Percentiles rank a stretch among this genome's conserved stretches.
Conservation (phyloP, 2,888 invertebrate genomes). For the Dexiosoma caninum region DNA sequence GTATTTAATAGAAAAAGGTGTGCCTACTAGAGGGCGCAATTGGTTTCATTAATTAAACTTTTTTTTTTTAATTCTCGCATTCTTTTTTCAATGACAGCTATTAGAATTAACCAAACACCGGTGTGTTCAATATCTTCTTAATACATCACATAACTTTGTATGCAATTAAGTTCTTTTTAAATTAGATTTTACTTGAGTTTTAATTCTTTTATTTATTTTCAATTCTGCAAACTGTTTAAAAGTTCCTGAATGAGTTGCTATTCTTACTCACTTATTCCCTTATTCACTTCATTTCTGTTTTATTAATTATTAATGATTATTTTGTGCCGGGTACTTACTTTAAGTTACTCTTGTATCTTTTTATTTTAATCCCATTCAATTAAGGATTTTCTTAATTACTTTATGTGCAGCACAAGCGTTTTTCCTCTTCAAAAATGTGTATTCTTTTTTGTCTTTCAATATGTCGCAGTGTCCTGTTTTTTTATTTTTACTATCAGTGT, state of each 20-base stretch:
- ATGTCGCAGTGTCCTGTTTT: constrained; percentile 1
- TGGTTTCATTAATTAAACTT: too few species aligned
- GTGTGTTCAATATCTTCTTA: too few species aligned
- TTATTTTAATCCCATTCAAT: constrained; percentile 56
- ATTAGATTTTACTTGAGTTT: too few species aligned
- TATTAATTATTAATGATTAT: constrained; percentile 27
- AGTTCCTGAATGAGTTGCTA: too few species aligned
- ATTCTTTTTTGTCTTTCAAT: not conserved
- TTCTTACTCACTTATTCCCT: not conserved
- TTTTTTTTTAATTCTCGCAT: too few species aligned
- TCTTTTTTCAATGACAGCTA: too few species aligned
- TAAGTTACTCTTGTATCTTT: constrained; percentile 31
- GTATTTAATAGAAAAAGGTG: too few species aligned
- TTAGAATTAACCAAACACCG: too few species aligned
- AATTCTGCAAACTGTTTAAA: not conserved
- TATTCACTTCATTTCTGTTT: not conserved
- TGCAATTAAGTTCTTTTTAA: too few species aligned
- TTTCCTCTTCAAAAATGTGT: constrained; percentile 2
- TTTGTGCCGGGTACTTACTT: constrained; percentile 28
- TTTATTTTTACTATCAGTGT: constrained; percentile 11
- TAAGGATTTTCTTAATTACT: constrained; percentile 59
- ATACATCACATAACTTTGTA: too few species aligned
- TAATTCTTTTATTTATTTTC: not conserved
- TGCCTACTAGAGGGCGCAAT: too few species aligned
- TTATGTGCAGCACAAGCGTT: constrained; percentile 33